A percentile compares a stretch with the other conserved stretches of the same genome.
phyloP scores from a whole-genome alignment of 1,140 invertebrate species.

The Gryllus bimaculatus region DNA sequence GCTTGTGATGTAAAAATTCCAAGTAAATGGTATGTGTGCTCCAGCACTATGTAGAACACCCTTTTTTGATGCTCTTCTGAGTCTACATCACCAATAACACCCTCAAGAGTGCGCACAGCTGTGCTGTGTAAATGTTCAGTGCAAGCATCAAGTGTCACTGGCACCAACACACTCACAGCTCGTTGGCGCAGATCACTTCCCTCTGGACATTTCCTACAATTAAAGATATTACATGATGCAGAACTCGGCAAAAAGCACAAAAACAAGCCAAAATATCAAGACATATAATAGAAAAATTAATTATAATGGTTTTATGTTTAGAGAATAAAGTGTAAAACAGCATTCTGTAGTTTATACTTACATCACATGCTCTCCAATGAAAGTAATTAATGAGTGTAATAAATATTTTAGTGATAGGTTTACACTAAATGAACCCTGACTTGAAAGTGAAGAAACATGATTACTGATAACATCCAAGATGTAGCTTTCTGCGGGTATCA shows the following conservation, averaged over 20 bases:
- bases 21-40: conserved; percentile 58
- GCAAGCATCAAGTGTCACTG: conserved; percentile 62
- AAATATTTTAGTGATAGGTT: conserved; percentile 59
- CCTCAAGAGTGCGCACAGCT: conserved; percentile 42
- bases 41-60: conserved; percentile 53
- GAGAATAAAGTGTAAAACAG: neutral
- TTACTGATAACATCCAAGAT: conserved; percentile 44
- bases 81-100: conserved; percentile 54
- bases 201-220: conserved; percentile 39
- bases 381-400: conserved; percentile 52
- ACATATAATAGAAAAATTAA: neutral
- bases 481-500: conserved; percentile 74
- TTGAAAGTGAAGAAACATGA: conserved; percentile 46
- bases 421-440: conserved; percentile 47
- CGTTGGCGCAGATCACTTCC: conserved; percentile 37
- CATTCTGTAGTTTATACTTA: conserved; percentile 32
- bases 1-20: conserved; percentile 18
- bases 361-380: conserved; percentile 55
- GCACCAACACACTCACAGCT: conserved; percentile 51
- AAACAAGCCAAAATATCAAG: neutral
- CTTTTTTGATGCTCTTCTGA: conserved; percentile 49
- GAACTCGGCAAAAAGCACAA: too few species aligned
- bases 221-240: neutral
- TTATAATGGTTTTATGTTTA: neutral
- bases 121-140: conserved; percentile 59